A percentile compares a stretch with the other conserved stretches of the same genome.
These are phyloP conservation scores for Fundulus diaphanus DNA, from an alignment of 2,797 vertebrate species.

Conservation along the genomic window DNA sequence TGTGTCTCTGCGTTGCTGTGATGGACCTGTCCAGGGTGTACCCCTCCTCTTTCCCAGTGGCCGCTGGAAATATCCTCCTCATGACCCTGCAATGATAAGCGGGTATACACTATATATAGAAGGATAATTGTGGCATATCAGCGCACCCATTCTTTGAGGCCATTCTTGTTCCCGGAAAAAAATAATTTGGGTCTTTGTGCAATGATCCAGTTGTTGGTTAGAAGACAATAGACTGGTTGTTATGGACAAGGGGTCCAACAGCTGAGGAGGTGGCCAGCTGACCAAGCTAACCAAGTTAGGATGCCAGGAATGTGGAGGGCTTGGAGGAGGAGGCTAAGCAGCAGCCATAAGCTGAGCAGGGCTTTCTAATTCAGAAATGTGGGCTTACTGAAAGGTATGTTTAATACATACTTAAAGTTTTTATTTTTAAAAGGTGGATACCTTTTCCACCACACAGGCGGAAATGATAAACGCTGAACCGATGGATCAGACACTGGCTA, in stretches of 20 bases:
- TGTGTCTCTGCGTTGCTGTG: not conserved
- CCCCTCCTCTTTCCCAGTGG: not conserved
- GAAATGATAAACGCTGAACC: too few species aligned
- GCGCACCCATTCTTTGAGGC: not conserved
- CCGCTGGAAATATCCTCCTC: not conserved
- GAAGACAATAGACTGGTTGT: not conserved
- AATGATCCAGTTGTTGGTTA: not conserved
- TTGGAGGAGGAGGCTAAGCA: not conserved
- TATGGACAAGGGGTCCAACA: not conserved
- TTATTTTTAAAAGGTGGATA: too few species aligned
- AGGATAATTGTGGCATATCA: not conserved
- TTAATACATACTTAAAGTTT: too few species aligned
- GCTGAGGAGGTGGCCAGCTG: not conserved
- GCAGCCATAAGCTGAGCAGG: too few species aligned
- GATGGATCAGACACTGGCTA: too few species aligned
- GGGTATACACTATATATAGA: not conserved
- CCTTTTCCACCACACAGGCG: too few species aligned
- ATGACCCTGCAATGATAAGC: not conserved
- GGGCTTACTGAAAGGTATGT: too few species aligned
- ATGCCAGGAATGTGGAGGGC: not conserved
- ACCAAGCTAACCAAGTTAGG: not conserved
- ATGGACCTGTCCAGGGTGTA: not conserved
- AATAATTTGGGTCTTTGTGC: not conserved
- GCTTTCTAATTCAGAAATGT: too few species aligned
- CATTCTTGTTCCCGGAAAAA: not conserved